Evolutionary conservation across 2,888 invertebrate species (phyloP).

Genomic region (Perithous albicinctus): DNA sequence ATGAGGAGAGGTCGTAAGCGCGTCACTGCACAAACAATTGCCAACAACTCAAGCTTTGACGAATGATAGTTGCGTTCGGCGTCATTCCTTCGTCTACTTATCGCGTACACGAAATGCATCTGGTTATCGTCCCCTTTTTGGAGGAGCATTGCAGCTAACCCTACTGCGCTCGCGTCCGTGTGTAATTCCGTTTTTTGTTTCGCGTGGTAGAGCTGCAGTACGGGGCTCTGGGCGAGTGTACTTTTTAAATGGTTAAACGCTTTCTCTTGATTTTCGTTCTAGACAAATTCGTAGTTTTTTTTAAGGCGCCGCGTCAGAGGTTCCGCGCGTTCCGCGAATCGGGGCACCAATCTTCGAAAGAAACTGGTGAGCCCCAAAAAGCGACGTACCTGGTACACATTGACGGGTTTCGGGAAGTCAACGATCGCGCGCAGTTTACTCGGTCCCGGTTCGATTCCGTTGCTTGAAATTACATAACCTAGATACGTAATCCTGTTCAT

Average conservation of each 20-base stretch:
- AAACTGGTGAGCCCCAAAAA: conserved; percentile 46
- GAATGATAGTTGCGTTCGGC: not conserved
- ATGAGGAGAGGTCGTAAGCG: conserved; percentile 17
- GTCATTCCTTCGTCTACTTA: not conserved
- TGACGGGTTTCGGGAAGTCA: too few relatives aligned
- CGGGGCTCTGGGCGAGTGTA: conserved; percentile 4
- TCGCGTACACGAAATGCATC: conserved; percentile 13
- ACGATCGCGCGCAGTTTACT: conserved; percentile 68
- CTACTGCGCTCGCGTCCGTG: conserved; percentile 26
- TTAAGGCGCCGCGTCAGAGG: conserved; percentile 19
- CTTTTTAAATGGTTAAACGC: conserved; percentile 37
- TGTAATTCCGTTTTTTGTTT: conserved; percentile 39
- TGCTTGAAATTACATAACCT: conserved; percentile 50
- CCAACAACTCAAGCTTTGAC: not conserved
- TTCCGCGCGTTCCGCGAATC: too few relatives aligned
- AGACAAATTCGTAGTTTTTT: conserved; percentile 12
- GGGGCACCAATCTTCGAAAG: too few relatives aligned
- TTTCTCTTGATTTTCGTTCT: conserved; percentile 10
- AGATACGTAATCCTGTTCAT: conserved; percentile 71
- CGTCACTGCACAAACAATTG: conserved; percentile 5
- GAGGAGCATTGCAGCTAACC: conserved; percentile 45
- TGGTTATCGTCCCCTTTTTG: conserved; percentile 64
- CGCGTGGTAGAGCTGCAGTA: conserved; percentile 24
- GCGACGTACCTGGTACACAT: conserved; percentile 53
- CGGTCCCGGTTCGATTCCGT: conserved; percentile 57